Evolutionary conservation across 2,113 vertebrate genomes (phyloP).

Genomic region (Poeciliopsis retropinna): DNA sequence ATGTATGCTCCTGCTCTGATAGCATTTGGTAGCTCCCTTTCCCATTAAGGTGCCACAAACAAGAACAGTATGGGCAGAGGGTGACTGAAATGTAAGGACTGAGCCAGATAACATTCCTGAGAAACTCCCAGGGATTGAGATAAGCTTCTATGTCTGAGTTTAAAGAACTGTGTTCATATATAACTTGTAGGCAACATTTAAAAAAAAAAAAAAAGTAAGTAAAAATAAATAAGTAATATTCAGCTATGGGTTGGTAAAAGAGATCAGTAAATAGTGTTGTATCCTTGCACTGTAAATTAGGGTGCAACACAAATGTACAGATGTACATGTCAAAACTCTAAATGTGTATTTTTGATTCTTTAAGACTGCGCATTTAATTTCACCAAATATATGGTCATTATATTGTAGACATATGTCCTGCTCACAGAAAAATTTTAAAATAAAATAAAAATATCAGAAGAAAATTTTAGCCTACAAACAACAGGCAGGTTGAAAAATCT

Average conservation of each 20-base stretch:
- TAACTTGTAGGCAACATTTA: not conserved
- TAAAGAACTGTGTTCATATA: not conserved
- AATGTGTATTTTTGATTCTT: too few species aligned
- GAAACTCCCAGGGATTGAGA: not conserved
- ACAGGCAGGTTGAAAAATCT: not conserved
- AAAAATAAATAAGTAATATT: too few species aligned
- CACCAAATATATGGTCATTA: too few species aligned
- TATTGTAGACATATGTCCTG: too few species aligned
- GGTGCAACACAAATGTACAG: too few species aligned
- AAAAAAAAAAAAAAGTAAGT: too few species aligned
- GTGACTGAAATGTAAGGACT: not conserved
- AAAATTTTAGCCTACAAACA: too few species aligned
- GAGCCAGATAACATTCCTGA: slow-evolving; percentile 3
- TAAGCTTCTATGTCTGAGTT: not conserved
- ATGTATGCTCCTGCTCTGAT: not conserved
- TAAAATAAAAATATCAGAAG: too few species aligned
- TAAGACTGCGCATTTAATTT: too few species aligned
- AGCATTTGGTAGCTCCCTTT: not conserved
- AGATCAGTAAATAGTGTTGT: not conserved
- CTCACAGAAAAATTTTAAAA: too few species aligned
- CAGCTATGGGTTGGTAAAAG: not conserved
- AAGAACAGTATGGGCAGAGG: not conserved
- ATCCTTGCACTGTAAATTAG: not conserved
- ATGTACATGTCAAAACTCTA: too few species aligned
- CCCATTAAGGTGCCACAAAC: not conserved